Conservation (phyloP, 2,888 invertebrate genomes). For the Resseliella maxima region DNA sequence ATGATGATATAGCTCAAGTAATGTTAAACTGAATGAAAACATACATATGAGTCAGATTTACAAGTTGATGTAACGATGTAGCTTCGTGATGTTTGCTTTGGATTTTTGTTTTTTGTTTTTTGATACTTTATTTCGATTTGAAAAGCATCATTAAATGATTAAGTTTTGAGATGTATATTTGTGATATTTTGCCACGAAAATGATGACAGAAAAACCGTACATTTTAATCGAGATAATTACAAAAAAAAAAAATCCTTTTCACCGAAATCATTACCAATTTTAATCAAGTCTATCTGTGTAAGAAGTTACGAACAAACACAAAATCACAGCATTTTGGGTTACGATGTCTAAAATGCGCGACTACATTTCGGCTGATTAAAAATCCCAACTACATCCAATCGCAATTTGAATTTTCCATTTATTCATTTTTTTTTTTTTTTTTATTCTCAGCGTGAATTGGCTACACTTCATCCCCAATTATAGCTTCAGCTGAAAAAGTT, state of each 20-base stretch:
- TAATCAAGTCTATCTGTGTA: not conserved
- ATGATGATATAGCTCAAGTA: not conserved
- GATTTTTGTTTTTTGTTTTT: not conserved
- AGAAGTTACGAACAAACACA: not conserved
- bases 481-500: not conserved
- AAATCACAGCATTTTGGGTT: too few relatives aligned
- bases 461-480: conserved; percentile 36
- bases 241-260: not conserved
- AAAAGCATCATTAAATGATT: conserved; percentile 10
- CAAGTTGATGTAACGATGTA: not conserved
- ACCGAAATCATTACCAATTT: not conserved
- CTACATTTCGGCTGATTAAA: not conserved
- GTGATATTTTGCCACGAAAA: not conserved
- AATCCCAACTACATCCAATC: not conserved
- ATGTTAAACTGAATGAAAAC: too few relatives aligned
- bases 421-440: not conserved
- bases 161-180: not conserved
- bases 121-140: conserved; percentile 14
- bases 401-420: not conserved
- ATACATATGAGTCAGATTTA: too few relatives aligned
- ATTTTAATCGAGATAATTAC: conserved; percentile 19
- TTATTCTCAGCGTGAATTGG: not conserved
- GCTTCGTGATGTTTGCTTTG: not conserved
- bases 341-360: not conserved
- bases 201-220: not conserved